phyloP scores from a whole-genome alignment of 2,113 vertebrate genomes.

The Chloebia gouldiae region DNA sequence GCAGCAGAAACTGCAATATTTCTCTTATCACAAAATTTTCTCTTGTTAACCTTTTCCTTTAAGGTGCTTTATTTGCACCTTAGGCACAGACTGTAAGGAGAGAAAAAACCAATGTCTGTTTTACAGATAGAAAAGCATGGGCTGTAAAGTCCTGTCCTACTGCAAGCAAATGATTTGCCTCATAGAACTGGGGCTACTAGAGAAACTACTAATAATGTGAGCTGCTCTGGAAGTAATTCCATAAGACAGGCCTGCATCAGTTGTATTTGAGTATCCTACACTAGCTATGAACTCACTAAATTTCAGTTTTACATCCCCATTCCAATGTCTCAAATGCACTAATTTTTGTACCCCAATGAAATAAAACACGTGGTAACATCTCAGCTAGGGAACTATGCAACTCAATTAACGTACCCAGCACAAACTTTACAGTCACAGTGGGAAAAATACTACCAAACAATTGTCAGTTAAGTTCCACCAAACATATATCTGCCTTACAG shows the following conservation, averaged over 20 bases:
- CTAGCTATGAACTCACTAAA: background rate
- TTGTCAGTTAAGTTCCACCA: background rate
- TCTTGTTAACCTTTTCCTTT: background rate
- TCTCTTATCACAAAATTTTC: background rate
- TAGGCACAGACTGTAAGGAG: background rate
- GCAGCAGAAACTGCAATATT: background rate
- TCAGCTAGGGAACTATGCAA: background rate
- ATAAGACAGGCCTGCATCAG: background rate
- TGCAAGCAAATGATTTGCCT: background rate
- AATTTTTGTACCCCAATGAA: background rate
- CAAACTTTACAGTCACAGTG: background rate
- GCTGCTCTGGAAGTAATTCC: background rate
- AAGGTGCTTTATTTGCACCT: background rate
- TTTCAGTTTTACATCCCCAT: background rate
- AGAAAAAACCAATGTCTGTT: background rate
- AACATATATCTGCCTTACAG: background rate
- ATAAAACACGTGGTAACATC: background rate
- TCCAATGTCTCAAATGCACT: background rate
- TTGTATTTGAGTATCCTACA: background rate
- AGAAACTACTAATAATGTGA: background rate
- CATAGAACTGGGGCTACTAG: background rate
- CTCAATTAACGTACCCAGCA: background rate
- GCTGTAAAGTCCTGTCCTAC: background rate
- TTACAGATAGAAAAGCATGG: background rate
- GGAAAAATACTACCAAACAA: background rate